Evolutionary conservation across 2,888 invertebrate genomes (phyloP).

Genomic region (Melipona beecheii): DNA sequence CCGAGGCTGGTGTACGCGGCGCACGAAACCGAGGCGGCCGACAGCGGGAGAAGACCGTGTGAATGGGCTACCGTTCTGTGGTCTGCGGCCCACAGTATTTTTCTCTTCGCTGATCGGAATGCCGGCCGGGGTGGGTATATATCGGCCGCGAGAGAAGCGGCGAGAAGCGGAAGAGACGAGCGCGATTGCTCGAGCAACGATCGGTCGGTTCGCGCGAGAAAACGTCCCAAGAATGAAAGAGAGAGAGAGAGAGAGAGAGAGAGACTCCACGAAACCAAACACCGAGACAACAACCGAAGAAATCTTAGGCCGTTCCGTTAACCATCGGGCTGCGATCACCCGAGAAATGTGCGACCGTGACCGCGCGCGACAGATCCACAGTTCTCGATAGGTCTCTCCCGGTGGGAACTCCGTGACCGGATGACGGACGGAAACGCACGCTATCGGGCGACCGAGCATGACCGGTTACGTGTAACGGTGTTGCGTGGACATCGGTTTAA

Average conservation of each 20-base stretch:
- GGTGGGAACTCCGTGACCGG: conserved; percentile 55
- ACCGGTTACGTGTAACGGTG: conserved; percentile 3
- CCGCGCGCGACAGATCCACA: conserved; percentile 59
- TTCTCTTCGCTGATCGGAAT: conserved; percentile 76
- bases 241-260: conserved; percentile 34
- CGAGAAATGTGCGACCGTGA: conserved; percentile 73
- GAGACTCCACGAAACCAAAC: conserved; percentile 70
- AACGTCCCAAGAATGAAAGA: conserved; percentile 19
- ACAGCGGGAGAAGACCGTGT: conserved; percentile 71
- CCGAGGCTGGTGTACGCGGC: neutral
- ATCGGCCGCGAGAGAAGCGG: conserved; percentile 10
- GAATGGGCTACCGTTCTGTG: conserved; percentile 81
- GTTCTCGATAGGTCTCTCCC: conserved; percentile 30
- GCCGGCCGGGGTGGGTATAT: conserved; percentile 39
- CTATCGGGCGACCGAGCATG: neutral
- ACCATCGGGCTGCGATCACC: conserved; percentile 67
- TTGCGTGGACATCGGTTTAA: neutral
- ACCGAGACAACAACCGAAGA: conserved; percentile 66
- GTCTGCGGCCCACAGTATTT: conserved; percentile 70
- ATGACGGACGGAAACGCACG: neutral
- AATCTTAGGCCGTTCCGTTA: conserved; percentile 75
- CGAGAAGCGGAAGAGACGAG: conserved; percentile 46
- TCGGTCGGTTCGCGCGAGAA: conserved; percentile 44
- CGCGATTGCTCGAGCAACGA: conserved; percentile 10
- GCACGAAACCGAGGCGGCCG: conserved; percentile 46